Conservation (phyloP, 2,797 vertebrate genomes). For the Nasua narica region DNA sequence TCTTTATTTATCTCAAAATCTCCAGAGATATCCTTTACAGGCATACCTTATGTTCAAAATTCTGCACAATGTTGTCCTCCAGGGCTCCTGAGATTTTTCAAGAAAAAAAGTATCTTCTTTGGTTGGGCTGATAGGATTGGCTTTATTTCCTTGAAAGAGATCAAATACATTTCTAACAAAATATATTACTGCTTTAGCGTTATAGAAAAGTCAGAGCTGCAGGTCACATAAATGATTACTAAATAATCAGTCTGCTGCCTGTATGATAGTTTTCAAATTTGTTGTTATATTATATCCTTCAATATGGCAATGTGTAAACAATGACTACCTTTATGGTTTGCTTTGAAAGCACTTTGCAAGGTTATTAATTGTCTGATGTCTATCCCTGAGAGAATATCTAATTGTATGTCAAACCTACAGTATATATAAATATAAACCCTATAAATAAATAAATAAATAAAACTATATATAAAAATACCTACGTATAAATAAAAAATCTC, state of each 20-base stretch:
- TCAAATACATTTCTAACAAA: constrained; percentile 30
- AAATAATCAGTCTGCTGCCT: neutral
- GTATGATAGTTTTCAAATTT: neutral
- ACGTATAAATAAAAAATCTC: neutral
- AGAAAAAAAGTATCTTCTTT: constrained; percentile 8
- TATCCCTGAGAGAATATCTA: neutral
- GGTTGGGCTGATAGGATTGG: neutral
- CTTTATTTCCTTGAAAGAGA: constrained; percentile 20
- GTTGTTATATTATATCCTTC: neutral
- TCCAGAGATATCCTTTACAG: neutral
- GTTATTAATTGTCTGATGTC: neutral
- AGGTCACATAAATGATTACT: constrained; percentile 7
- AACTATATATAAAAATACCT: neutral
- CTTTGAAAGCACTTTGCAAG: neutral
- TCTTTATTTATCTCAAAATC: constrained; percentile 26
- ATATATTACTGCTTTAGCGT: neutral
- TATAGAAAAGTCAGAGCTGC: neutral
- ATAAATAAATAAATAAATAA: neutral
- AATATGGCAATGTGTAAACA: neutral
- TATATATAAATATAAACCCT: neutral
- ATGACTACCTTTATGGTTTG: neutral
- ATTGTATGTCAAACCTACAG: neutral
- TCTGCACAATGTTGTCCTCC: neutral
- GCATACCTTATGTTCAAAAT: neutral
- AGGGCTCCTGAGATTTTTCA: neutral